Percentiles rank a stretch among this genome's conserved stretches.
phyloP scores from a whole-genome alignment of 2,888 invertebrate genomes.

The Podotricha telesiphe region DNA sequence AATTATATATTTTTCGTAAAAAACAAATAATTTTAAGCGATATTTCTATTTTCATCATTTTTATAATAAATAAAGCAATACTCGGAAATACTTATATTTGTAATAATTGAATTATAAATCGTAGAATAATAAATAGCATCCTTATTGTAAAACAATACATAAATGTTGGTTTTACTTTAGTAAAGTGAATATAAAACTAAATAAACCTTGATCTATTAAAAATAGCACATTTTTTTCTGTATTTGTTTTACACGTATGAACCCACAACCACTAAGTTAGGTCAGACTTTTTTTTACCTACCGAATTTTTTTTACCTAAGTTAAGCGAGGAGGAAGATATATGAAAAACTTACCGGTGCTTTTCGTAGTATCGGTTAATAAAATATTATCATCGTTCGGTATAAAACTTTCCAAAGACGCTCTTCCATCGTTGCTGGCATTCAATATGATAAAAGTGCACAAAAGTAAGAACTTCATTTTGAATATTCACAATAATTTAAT shows the following conservation, averaged over 20 bases:
- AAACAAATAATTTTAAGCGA: no score
- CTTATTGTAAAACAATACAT: neutral
- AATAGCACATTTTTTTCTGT: no score
- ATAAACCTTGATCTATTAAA: no score
- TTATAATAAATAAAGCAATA: no score
- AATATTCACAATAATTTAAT: neutral
- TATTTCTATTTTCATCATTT: no score
- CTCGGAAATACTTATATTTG: neutral
- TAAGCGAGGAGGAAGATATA: neutral
- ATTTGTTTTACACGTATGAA: no score
- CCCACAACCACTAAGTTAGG: no score
- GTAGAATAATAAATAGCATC: neutral
- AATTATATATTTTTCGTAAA: neutral
- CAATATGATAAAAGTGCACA: conserved; percentile 65
- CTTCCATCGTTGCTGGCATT: conserved; percentile 73
- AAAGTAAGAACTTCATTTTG: conserved; percentile 69
- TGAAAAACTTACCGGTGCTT: conserved; percentile 60
- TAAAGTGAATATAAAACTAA: no score
- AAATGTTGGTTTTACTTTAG: neutral
- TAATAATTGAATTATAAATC: neutral
- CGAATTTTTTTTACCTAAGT: neutral
- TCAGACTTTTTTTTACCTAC: no score
- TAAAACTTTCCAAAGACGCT: conserved; percentile 72
- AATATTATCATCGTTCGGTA: conserved; percentile 59
- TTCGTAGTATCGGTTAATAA: conserved; percentile 68